Conservation (phyloP, 2,888 invertebrate genomes). For the Ichneumon xanthorius region DNA sequence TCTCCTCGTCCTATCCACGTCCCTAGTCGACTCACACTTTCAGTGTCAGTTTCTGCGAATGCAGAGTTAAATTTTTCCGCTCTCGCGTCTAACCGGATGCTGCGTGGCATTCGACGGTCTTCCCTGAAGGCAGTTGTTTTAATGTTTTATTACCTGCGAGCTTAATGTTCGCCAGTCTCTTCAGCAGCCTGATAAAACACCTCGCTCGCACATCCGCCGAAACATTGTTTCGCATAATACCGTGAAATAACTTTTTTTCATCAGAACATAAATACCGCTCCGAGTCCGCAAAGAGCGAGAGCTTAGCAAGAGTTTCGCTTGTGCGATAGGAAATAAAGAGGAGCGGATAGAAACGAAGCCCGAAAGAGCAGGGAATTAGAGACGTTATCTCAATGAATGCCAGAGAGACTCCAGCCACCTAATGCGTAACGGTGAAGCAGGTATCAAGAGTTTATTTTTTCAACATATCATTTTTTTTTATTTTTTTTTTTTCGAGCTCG, state of each 20-base stretch:
- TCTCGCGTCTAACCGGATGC: too few species aligned
- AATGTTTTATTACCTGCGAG: too few species aligned
- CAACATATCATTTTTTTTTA: conserved; percentile 29
- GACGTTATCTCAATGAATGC: conserved; percentile 63
- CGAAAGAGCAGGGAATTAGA: conserved; percentile 45
- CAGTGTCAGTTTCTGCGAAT: too few species aligned
- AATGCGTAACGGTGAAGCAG: conserved; percentile 66
- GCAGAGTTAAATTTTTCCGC: too few species aligned
- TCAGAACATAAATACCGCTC: conserved; percentile 25
- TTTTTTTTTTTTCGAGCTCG: conserved; percentile 64
- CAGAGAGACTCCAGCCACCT: conserved; percentile 55
- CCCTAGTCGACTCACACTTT: too few species aligned
- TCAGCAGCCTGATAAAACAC: neutral
- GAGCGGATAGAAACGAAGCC: neutral
- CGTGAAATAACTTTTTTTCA: conserved; percentile 24
- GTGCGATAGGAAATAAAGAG: conserved; percentile 18
- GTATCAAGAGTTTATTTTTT: conserved; percentile 41
- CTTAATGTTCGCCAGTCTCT: neutral
- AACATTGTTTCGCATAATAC: conserved; percentile 22
- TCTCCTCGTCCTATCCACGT: too few species aligned
- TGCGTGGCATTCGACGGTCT: too few species aligned
- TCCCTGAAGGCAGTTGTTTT: too few species aligned
- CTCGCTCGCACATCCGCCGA: neutral
- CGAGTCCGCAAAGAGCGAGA: conserved; percentile 36
- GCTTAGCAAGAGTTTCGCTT: conserved; percentile 23